Base-by-base conservation (phyloP, 30 jellyfish, hydroid and myxozoan species). In the Clytia hemisphaerica region DNA sequence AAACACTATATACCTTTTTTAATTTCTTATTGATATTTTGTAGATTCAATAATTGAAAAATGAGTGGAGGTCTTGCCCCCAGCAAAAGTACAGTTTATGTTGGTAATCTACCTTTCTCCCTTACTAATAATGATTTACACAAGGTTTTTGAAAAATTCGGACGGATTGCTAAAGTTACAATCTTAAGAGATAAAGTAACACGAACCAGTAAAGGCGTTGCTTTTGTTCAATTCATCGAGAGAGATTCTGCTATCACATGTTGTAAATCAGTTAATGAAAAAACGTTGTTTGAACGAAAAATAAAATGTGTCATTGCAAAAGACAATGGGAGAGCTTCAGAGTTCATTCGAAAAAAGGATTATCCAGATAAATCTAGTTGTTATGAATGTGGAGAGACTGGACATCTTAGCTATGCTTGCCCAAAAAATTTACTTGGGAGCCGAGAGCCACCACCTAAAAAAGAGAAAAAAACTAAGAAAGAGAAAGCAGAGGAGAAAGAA, bases 61-160 rank as follows among this genome's bases (percentile, higher is more conserved):
- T 88, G 97, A 88, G 97, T 75, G 97, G 97, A 5, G 94, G 97
- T 26, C 49, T 88, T 38, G 97, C 93, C 24, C 97, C 97, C 45
- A 88, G 97, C 61, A 88, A 63, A 76, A 75, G 93, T 29, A 88
- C 97, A 14, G 89, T 75, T 19, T 88, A 88, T 80, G 97, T 80
- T 66, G 97, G 97, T 51, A 88, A 88, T 60, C 83, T 88, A 25
- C 97, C 94, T n/a, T 88, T 88, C 63, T 80, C 97, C 4, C 68
- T 88, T 45, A 88, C 97, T 9, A 88, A 88, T 75, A 80, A 76
- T 67, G 97, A 88, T 69, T 40, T 88, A 4, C 97, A 88, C 90
- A 88, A 88, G 83, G 81, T 84, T 14, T 84, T 84, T 76, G 95
- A 77, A 35, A 84, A 84, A 57, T 84, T 84, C 70, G 95, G 95